Evolutionary conservation across 2,113 vertebrate species (phyloP).

Genomic region (Onychostoma macrolepis): DNA sequence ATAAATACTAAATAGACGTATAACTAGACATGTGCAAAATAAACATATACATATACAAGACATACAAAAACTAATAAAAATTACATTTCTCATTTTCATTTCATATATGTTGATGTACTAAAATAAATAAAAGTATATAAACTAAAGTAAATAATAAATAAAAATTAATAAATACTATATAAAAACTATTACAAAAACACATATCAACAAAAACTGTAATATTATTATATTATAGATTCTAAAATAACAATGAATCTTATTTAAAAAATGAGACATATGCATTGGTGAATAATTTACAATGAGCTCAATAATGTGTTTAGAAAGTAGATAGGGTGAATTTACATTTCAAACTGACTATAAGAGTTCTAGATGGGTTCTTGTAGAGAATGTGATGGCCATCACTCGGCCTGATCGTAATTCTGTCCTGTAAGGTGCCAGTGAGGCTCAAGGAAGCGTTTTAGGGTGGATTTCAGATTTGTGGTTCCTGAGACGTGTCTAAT

Average conservation of each 20-base stretch:
- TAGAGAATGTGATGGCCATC: not conserved
- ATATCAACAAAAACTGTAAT: not conserved
- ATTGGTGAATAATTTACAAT: not conserved
- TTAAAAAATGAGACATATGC: not conserved
- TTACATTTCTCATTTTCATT: too few species aligned
- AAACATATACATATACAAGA: too few species aligned
- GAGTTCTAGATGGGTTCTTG: not conserved
- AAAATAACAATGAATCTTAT: not conserved
- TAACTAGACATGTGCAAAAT: too few species aligned
- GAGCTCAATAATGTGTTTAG: not conserved
- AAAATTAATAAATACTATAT: too few species aligned
- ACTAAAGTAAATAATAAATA: too few species aligned
- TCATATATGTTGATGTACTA: too few species aligned
- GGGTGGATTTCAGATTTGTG: too few species aligned
- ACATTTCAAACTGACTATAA: not conserved
- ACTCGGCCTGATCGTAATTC: not conserved
- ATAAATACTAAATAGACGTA: too few species aligned
- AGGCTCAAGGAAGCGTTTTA: not conserved
- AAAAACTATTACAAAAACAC: too few species aligned
- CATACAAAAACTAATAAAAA: too few species aligned
- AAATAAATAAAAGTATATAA: too few species aligned
- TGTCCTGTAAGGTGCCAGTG: not conserved
- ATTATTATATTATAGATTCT: too few species aligned
- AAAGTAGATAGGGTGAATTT: not conserved
- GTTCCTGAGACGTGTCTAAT: not conserved